phyloP scores from a whole-genome alignment of 1,140 invertebrate genomes.

The Drosophila suzukii region DNA sequence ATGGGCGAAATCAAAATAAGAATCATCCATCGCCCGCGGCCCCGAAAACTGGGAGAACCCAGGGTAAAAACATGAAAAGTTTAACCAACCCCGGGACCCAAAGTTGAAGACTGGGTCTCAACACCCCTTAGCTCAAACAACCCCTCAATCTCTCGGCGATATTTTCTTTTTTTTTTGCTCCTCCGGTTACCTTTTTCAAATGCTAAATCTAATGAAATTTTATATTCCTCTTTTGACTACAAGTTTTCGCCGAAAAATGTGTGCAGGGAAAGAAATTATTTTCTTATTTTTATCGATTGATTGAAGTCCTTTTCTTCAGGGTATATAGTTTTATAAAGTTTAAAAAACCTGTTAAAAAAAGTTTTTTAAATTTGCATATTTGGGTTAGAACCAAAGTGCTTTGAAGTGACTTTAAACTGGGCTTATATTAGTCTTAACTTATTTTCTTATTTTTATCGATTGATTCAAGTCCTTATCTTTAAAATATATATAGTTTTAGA shows the following conservation, averaged over 20 bases:
- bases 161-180: neutral
- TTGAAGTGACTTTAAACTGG: too few species aligned
- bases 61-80: slow-evolving; percentile 40
- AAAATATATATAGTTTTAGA: too few species aligned
- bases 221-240: slow-evolving; percentile 33
- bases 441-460: too few species aligned
- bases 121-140: slow-evolving; percentile 6
- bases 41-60: neutral
- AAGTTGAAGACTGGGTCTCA: slow-evolving; percentile 4
- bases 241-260: slow-evolving; percentile 31
- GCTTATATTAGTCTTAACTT: too few species aligned
- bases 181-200: slow-evolving; percentile 36
- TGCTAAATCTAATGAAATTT: slow-evolving; percentile 52
- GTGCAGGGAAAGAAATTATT: slow-evolving; percentile 3
- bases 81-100: slow-evolving; percentile 8
- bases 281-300: neutral
- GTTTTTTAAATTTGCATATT: too few species aligned
- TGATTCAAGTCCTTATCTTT: too few species aligned
- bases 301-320: neutral
- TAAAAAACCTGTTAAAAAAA: too few species aligned
- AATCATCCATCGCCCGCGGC: slow-evolving; percentile 39
- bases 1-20: slow-evolving; percentile 30
- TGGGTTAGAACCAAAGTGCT: too few species aligned
- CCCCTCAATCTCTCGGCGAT: slow-evolving; percentile 3
- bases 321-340: too few species aligned